Conservation (phyloP, 2,888 invertebrate genomes). For the Nasonia oneida region DNA sequence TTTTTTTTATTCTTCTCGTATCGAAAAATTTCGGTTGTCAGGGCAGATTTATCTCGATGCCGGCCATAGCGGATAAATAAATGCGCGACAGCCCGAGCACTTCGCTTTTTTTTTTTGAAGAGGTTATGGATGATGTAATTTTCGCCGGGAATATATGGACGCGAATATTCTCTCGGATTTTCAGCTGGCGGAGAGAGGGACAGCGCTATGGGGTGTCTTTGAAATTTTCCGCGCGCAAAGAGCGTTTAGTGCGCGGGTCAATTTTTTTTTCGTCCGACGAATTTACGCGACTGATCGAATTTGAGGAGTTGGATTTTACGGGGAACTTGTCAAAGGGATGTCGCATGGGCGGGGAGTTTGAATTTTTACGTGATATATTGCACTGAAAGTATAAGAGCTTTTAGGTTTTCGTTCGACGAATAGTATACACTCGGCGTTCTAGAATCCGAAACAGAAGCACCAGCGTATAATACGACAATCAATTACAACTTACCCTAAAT, state of each 20-base stretch:
- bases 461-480: not conserved
- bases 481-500: not conserved
- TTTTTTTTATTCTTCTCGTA: not conserved
- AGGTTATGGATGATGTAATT: constrained; percentile 49
- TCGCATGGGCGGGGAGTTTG: not conserved
- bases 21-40: constrained; percentile 40
- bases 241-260: constrained; percentile 1
- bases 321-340: not conserved
- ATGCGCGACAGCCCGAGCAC: constrained; percentile 25
- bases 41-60: constrained; percentile 28
- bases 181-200: not conserved
- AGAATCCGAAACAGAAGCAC: not conserved
- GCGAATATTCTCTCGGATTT: not conserved
- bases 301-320: constrained; percentile 6
- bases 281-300: not conserved
- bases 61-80: constrained; percentile 11
- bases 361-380: not conserved
- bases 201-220: not conserved
- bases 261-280: not conserved
- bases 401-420: too few relatives aligned
- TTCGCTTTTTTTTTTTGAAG: constrained; percentile 32
- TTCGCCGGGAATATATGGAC: not conserved
- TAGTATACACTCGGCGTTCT: too few relatives aligned
- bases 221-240: not conserved
- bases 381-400: too few relatives aligned